These are phyloP conservation scores for Eleutherodactylus coqui DNA, from an alignment of 2,797 vertebrate species.

Conservation along the genomic window DNA sequence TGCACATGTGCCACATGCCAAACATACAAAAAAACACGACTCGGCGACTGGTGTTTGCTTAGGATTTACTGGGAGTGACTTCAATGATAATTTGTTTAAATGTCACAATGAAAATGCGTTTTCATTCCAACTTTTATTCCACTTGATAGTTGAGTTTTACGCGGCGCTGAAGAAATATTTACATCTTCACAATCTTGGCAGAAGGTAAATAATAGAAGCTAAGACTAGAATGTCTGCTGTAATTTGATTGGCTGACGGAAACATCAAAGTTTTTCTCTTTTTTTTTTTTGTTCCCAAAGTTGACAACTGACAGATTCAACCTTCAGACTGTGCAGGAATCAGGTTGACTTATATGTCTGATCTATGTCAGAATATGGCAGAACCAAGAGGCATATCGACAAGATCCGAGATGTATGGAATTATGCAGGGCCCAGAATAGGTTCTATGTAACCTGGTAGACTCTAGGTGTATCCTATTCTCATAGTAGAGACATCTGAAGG, in stretches of 20 bases:
- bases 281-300: neutral
- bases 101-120: constrained; percentile 45
- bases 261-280: constrained; percentile 12
- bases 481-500: no score
- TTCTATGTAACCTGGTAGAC: neutral
- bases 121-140: constrained; percentile 40
- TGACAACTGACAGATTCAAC: neutral
- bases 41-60: constrained; percentile 18
- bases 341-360: neutral
- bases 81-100: constrained; percentile 53
- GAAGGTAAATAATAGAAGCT: constrained; percentile 10
- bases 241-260: neutral
- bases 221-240: neutral
- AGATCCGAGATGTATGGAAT: neutral
- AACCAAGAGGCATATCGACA: neutral
- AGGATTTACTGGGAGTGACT: constrained; percentile 41
- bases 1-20: constrained; percentile 43
- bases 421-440: neutral
- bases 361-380: neutral
- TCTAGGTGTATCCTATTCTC: no score
- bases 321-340: neutral
- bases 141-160: constrained; percentile 27
- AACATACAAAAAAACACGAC: neutral
- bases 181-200: constrained; percentile 26
- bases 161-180: constrained; percentile 25